phyloP scores from a whole-genome alignment of 2,113 vertebrate species.

The Canis aureus region DNA sequence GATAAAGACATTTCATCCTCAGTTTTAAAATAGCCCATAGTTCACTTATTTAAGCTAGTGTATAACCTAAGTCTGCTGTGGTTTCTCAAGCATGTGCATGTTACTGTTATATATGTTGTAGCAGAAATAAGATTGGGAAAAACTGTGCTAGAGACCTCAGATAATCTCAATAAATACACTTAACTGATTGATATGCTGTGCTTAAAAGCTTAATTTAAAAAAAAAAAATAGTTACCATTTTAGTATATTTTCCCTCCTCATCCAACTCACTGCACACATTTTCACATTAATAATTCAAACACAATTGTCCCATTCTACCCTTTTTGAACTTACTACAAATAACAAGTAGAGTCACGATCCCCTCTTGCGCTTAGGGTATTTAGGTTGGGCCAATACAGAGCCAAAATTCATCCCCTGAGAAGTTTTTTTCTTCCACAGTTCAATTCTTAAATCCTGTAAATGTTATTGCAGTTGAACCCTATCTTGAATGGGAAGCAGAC shows the following conservation, averaged over 20 bases:
- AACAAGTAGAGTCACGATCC: not conserved
- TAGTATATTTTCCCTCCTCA: not conserved
- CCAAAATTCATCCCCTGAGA: not conserved
- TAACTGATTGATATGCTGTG: not conserved
- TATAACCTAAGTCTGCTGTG: not conserved
- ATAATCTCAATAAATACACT: not conserved
- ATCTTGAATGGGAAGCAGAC: constrained; percentile 1
- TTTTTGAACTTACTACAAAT: not conserved
- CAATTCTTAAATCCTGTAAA: not conserved
- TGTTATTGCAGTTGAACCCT: not conserved
- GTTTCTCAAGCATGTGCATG: not conserved
- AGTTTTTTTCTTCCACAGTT: not conserved
- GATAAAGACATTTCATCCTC: not conserved
- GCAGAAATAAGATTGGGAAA: not conserved
- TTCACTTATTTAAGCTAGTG: not conserved
- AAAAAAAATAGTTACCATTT: not conserved
- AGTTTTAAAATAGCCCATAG: not conserved
- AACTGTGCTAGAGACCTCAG: not conserved
- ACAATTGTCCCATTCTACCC: not conserved
- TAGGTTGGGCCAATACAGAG: not conserved
- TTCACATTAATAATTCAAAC: not conserved
- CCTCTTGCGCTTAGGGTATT: not conserved
- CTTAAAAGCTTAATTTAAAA: not conserved
- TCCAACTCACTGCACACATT: not conserved
- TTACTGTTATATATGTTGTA: not conserved